phyloP scores from a whole-genome alignment of 1,140 invertebrate species.

The Drosophila nikananu region DNA sequence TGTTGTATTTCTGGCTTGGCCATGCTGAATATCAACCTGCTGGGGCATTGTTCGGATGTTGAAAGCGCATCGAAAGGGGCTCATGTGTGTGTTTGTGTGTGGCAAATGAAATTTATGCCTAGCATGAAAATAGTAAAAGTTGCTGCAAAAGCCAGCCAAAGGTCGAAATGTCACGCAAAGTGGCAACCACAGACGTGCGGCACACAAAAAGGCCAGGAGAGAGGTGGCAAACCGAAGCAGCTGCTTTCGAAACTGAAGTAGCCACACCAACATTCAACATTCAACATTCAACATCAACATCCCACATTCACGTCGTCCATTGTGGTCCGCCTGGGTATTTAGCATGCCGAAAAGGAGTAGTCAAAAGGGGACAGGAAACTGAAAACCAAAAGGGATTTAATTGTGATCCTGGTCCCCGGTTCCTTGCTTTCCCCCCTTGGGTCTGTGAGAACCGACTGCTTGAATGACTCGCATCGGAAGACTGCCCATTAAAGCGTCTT shows the following conservation, averaged over 20 bases:
- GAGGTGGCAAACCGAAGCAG: slow-evolving; percentile 48
- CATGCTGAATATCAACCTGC: slow-evolving; percentile 73
- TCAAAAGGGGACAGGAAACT: slow-evolving; percentile 60
- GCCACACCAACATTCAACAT: slow-evolving; percentile 24
- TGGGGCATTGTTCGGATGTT: slow-evolving; percentile 59
- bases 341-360: slow-evolving; percentile 47
- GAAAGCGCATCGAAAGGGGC: slow-evolving; percentile 70
- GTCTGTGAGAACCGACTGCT: slow-evolving; percentile 23
- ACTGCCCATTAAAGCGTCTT: slow-evolving; percentile 14
- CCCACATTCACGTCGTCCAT: slow-evolving; percentile 15
- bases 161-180: slow-evolving; percentile 78
- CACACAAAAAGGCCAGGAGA: slow-evolving; percentile 35
- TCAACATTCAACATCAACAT: slow-evolving; percentile 5
- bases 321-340: slow-evolving; percentile 55
- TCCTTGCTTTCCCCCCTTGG: slow-evolving; percentile 17
- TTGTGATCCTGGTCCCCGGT: slow-evolving; percentile 34
- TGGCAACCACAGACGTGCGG: slow-evolving; percentile 70
- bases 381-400: slow-evolving; percentile 46
- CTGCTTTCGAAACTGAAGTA: slow-evolving; percentile 64
- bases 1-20: slow-evolving; percentile 22
- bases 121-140: slow-evolving; percentile 79
- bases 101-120: slow-evolving; percentile 75
- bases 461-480: slow-evolving; percentile 35
- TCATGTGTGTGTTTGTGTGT: slow-evolving; percentile 48
- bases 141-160: slow-evolving; percentile 67